phyloP scores from a whole-genome alignment of 1,140 invertebrate genomes.

The Lanistes nyassanus region DNA sequence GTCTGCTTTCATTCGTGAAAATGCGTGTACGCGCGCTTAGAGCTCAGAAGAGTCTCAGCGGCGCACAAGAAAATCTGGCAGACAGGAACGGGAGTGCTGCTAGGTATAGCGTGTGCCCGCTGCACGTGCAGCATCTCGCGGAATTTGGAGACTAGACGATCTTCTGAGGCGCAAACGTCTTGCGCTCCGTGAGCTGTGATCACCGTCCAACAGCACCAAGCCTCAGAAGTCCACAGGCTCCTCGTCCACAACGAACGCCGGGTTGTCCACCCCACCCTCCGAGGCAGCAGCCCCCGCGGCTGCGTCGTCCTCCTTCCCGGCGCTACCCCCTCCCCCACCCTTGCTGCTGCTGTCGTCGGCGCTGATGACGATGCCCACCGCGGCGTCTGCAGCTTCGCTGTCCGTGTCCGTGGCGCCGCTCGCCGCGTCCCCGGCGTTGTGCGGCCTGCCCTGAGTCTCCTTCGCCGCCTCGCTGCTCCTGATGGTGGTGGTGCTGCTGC shows the following conservation, averaged over 20 bases:
- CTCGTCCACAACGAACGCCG: not conserved
- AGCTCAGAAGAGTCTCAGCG: too few species aligned
- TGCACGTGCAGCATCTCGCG: too few species aligned
- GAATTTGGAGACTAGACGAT: too few species aligned
- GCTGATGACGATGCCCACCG: not conserved
- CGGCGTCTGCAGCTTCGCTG: slow-evolving; percentile 11
- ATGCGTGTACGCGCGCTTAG: too few species aligned
- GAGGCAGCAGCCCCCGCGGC: not conserved
- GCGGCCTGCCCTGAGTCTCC: not conserved
- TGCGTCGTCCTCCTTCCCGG: not conserved
- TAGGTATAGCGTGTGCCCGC: too few species aligned
- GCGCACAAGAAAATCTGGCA: too few species aligned
- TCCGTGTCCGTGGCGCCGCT: not conserved
- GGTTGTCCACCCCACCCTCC: slow-evolving; percentile 11
- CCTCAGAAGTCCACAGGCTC: not conserved
- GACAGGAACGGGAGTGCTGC: too few species aligned
- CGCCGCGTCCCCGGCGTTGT: not conserved
- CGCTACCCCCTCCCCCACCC: not conserved
- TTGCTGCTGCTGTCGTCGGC: not conserved
- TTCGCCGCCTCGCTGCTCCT: not conserved
- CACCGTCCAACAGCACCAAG: too few species aligned
- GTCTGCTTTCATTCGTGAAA: too few species aligned
- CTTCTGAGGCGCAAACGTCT: too few species aligned
- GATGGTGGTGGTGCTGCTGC: not conserved
- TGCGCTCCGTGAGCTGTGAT: too few species aligned